Conservation (phyloP, 2,797 vertebrate species). For the Diglossa cyanea region DNA sequence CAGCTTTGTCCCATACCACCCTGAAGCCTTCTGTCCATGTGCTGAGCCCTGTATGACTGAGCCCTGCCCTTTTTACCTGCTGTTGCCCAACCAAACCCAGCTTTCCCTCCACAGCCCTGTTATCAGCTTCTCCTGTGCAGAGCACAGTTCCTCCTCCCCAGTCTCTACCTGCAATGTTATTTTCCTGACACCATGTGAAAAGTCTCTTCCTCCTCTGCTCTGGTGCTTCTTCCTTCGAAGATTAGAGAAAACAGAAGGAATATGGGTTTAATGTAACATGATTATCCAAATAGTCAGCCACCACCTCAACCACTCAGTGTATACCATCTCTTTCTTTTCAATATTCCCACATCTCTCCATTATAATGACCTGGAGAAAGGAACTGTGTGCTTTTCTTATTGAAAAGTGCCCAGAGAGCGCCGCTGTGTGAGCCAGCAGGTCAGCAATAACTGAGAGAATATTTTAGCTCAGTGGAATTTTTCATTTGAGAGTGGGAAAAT, state of each 20-base stretch:
- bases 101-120: background rate
- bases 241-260: background rate
- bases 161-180: background rate
- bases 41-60: background rate
- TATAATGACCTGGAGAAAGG: background rate
- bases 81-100: background rate
- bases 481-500: background rate
- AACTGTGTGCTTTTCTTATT: background rate
- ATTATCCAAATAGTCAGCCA: background rate
- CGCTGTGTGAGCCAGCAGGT: background rate
- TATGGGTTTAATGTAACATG: background rate
- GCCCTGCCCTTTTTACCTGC: background rate
- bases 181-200: background rate
- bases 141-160: background rate
- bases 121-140: background rate
- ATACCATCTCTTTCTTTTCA: background rate
- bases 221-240: fast-evolving
- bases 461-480: background rate
- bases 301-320: background rate
- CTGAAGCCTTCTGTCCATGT: background rate
- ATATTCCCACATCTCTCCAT: background rate
- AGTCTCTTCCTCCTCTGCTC: background rate
- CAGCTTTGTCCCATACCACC: background rate
- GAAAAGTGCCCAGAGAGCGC: background rate
- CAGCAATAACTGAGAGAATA: background rate